phyloP scores from a whole-genome alignment of 2,113 vertebrate species.

The Himantopus leucocephalus region DNA sequence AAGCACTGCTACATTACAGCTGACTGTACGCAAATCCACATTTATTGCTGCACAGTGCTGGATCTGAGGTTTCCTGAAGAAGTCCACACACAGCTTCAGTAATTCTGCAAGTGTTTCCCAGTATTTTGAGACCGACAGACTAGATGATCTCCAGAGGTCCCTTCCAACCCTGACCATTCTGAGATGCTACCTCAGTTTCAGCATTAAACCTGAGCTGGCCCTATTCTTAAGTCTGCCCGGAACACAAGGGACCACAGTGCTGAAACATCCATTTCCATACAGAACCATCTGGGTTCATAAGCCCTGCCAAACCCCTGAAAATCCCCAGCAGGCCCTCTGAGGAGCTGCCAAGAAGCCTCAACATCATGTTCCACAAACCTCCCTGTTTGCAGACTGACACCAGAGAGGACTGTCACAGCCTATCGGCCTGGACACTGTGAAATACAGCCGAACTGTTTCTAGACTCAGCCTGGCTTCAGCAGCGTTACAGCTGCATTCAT shows the following conservation, averaged over 20 bases:
- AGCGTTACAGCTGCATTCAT: background rate
- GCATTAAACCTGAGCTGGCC: background rate
- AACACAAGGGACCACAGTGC: background rate
- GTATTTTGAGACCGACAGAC: background rate
- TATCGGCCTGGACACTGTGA: background rate
- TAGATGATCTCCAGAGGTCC: too few relatives aligned
- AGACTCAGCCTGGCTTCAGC: background rate
- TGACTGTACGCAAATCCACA: fast-evolving
- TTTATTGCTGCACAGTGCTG: background rate
- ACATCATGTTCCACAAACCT: background rate
- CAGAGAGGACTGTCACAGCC: background rate
- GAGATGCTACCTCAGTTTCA: background rate
- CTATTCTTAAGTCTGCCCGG: background rate
- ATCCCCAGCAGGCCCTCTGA: background rate
- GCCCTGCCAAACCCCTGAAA: background rate
- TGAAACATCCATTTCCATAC: background rate
- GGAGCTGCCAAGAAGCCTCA: background rate
- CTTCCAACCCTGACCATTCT: too few relatives aligned
- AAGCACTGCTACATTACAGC: background rate
- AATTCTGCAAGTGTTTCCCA: background rate
- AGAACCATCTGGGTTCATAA: background rate
- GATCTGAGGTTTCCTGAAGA: background rate
- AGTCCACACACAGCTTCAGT: background rate
- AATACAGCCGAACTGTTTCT: fast-evolving
- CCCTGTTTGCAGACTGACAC: background rate